Conservation (phyloP, 2,888 invertebrate species). For the Acutogordius australiensis region DNA sequence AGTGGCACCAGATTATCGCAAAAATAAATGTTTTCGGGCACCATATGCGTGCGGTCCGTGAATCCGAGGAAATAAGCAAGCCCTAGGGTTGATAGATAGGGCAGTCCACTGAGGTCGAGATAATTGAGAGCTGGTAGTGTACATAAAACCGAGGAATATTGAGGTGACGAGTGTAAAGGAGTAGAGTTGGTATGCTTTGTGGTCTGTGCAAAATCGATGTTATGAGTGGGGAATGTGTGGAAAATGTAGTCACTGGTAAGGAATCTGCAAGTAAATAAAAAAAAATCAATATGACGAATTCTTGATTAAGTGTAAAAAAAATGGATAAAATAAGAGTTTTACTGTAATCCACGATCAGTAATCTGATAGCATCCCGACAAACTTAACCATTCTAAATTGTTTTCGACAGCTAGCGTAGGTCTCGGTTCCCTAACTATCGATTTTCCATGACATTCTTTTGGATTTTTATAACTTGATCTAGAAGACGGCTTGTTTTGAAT, state of each 20-base stretch:
- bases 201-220: neutral
- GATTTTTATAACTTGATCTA: too few relatives aligned
- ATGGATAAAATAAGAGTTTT: neutral
- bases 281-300: neutral
- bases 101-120: neutral
- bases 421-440: too few relatives aligned
- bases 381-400: neutral
- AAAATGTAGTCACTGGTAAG: neutral
- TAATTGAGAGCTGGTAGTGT: neutral
- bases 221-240: neutral
- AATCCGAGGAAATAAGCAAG: neutral
- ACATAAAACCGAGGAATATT: neutral
- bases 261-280: too few relatives aligned
- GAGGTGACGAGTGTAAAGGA: neutral
- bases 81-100: neutral
- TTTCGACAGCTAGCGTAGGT: too few relatives aligned
- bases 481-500: too few relatives aligned
- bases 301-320: neutral
- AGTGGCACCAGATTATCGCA: neutral
- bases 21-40: constrained; percentile 1
- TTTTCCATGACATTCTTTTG: too few relatives aligned
- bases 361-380: neutral
- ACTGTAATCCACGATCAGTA: neutral
- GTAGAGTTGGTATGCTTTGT: too few relatives aligned
- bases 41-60: neutral